A percentile compares a stretch with the other conserved stretches of the same genome.
phyloP scores from a whole-genome alignment of 2,113 vertebrate species.

The Vidua chalybeata region DNA sequence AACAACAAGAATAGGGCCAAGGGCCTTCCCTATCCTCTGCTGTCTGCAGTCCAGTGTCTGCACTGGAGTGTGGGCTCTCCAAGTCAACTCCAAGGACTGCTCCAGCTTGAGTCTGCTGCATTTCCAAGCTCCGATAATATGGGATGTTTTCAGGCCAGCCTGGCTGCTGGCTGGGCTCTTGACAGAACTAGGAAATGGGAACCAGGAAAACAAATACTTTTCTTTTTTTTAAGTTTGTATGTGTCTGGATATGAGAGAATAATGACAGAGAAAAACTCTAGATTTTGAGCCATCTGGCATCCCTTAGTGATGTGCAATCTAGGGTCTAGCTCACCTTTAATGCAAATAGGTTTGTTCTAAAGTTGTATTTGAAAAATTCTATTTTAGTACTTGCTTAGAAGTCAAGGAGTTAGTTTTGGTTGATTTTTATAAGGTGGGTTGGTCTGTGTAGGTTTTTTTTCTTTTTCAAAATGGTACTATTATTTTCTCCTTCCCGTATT shows the following conservation, averaged over 20 bases:
- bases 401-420: not conserved
- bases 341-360: not conserved
- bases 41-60: not conserved
- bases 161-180: not conserved
- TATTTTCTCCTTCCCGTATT: slow-evolving; percentile 43
- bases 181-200: not conserved
- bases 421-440: not conserved
- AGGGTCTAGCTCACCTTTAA: not conserved
- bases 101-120: not conserved
- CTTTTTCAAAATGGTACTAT: not conserved
- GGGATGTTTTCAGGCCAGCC: not conserved
- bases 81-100: not conserved
- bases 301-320: not conserved
- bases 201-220: not conserved
- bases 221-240: not conserved
- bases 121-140: not conserved
- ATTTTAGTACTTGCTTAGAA: not conserved
- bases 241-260: not conserved
- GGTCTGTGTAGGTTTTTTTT: not conserved
- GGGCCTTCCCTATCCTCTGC: not conserved
- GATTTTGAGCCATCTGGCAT: not conserved
- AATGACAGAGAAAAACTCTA: not conserved
- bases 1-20: slow-evolving; percentile 42
- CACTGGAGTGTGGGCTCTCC: not conserved
- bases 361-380: not conserved